Conservation (phyloP, 2,888 invertebrate genomes). For the Emesis russula region DNA sequence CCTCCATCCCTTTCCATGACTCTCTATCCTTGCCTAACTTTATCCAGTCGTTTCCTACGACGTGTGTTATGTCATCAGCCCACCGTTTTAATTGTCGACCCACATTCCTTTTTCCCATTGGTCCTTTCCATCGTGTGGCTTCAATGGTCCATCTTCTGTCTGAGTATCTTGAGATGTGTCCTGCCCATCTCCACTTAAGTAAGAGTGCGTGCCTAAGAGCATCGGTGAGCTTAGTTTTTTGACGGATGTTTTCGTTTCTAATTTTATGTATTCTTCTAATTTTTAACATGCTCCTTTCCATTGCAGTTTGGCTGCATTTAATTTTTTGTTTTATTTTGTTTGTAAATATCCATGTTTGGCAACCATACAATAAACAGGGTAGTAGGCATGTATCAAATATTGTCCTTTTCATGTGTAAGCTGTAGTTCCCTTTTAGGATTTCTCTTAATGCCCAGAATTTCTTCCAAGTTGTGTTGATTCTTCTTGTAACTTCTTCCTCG, state of each 20-base stretch:
- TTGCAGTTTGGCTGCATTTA: no score
- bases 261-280: conserved; percentile 19
- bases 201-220: conserved; percentile 34
- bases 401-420: conserved; percentile 48
- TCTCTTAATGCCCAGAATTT: conserved; percentile 58
- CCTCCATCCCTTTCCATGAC: not conserved
- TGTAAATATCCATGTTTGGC: no score
- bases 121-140: conserved; percentile 18
- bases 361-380: conserved; percentile 39
- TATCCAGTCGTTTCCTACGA: not conserved
- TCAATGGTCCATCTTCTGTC: not conserved
- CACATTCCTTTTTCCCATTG: conserved; percentile 4
- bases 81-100: conserved; percentile 9
- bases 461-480: conserved; percentile 60
- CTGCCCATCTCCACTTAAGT: conserved; percentile 67
- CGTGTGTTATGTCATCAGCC: conserved; percentile 34
- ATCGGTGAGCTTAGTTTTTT: conserved; percentile 48
- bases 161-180: conserved; percentile 23
- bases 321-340: no score
- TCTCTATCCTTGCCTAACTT: not conserved
- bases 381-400: conserved; percentile 46
- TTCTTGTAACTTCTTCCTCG: conserved; percentile 62
- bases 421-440: conserved; percentile 52
- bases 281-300: no score
- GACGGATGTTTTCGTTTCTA: conserved; percentile 13